These are phyloP conservation scores for Strongylocentrotus purpuratus DNA, from an alignment of 35 echinoderm and acorn worm species.

Conservation along the genomic window DNA sequence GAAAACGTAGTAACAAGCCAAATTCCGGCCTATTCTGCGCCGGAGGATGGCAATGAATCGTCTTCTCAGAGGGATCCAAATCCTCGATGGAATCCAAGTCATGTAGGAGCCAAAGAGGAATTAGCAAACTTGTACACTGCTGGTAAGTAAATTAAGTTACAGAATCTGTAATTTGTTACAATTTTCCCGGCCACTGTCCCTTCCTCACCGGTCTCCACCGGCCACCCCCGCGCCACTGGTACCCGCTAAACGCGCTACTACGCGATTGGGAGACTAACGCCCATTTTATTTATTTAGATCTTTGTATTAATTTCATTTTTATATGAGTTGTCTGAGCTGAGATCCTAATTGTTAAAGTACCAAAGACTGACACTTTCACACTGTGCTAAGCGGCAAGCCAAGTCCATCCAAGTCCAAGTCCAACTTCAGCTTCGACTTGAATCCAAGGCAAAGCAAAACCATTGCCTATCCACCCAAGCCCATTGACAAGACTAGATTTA, in stretches of 20 bases:
- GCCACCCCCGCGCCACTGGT: not conserved
- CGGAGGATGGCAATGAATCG: not conserved
- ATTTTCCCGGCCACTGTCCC: not conserved
- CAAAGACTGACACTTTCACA: too few relatives aligned
- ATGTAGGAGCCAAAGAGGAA: constrained; percentile 10
- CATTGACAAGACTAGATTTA: too few relatives aligned
- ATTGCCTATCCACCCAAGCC: too few relatives aligned
- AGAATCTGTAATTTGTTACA: not conserved
- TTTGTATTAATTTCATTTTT: too few relatives aligned
- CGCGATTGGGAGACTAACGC: too few relatives aligned
- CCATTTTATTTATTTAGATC: too few relatives aligned
- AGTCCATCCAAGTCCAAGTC: too few relatives aligned
- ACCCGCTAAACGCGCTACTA: not conserved
- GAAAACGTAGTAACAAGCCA: not conserved
- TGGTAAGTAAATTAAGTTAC: not conserved
- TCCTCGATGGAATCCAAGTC: not conserved
- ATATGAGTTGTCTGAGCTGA: too few relatives aligned
- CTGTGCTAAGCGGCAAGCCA: too few relatives aligned
- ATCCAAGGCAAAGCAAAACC: too few relatives aligned
- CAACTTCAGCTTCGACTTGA: too few relatives aligned
- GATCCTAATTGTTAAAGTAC: too few relatives aligned
- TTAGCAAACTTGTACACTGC: constrained; percentile 15
- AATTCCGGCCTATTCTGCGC: constrained; percentile 1
- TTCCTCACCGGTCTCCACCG: not conserved
- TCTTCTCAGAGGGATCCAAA: not conserved